Conservation (phyloP, 1,140 invertebrate genomes). For the Cecropterus lyciades region DNA sequence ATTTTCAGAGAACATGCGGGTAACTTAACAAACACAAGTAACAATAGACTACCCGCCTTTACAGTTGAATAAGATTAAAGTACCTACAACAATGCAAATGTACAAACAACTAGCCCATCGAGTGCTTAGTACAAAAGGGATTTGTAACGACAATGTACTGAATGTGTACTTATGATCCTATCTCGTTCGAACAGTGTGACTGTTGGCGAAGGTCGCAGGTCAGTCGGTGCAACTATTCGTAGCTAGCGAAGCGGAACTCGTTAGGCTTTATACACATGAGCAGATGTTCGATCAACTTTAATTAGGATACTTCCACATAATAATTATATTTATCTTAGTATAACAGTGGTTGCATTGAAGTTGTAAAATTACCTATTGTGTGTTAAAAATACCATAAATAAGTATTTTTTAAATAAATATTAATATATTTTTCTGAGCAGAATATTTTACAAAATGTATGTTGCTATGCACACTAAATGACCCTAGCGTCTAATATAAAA, state of each 20-base stretch:
- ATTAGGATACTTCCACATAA: too few relatives aligned
- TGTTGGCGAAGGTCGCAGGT: slow-evolving; percentile 65
- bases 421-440: too few relatives aligned
- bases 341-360: too few relatives aligned
- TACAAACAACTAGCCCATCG: slow-evolving; percentile 35
- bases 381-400: too few relatives aligned
- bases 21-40: slow-evolving; percentile 27
- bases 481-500: too few relatives aligned
- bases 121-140: slow-evolving; percentile 43
- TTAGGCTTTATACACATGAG: slow-evolving; percentile 1
- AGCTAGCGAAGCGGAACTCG: slow-evolving; percentile 58
- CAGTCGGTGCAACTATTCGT: slow-evolving; percentile 58
- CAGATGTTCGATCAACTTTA: neutral
- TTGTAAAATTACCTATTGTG: too few relatives aligned
- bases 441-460: too few relatives aligned
- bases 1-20: slow-evolving; percentile 53
- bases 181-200: slow-evolving; percentile 47
- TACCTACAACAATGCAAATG: slow-evolving; percentile 20
- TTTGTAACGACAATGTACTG: slow-evolving; percentile 45
- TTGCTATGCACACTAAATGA: too few relatives aligned
- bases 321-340: too few relatives aligned
- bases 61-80: slow-evolving; percentile 25
- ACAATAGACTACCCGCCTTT: slow-evolving; percentile 26
- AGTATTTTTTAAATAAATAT: too few relatives aligned
- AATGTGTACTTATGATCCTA: slow-evolving; percentile 56